Evolutionary conservation across 2,797 vertebrate species (phyloP), one percentile per base, ranked within the genome.

Genomic region (Vespertilio murinus): DNA sequence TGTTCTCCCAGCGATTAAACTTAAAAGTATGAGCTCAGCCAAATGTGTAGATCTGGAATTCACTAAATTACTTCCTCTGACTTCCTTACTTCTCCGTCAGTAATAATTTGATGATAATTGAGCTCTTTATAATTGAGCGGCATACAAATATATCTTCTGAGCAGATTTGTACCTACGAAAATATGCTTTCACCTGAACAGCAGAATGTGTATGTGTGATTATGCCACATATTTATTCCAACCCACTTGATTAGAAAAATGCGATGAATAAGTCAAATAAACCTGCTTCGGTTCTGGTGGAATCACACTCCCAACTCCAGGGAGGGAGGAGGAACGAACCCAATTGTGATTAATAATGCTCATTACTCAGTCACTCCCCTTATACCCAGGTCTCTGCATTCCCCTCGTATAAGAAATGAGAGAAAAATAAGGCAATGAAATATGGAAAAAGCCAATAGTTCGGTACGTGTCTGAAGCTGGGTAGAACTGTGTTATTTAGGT

Each of bases 401-500:
- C 94, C 96, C 33, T 95, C n/a, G 42, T 91, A 64, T n/a, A 54
- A 86, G 88, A 93, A 92, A 56, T 23, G 54, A 89, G 88, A 88
- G 71, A 64, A 91, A 94, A 97, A 96, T 33, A 83, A 97, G 90
- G 81, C 45, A 82, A 95, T 65, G 97, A 98, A 98, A 97, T 96
- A 65, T 69, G 77, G 70, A 85, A 90, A 93, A 74, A 65, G 91
- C 87, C 47, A 93, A 96, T 88, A 95, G 73, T 96, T 96, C 49
- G 97, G 94, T 96, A 64, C 95, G 95, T 90, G 97, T 98, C 96
- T 97, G 86, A 97, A 97, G 92, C 83, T 97, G 96, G 96, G 96
- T 96, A 94, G 96, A 97, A 95, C 92, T 94, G 94, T 97, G 97
- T 97, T 98, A 97, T 98, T 98, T 96, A 96, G 97, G 97, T 97